Conservation (phyloP, 2,113 vertebrate genomes). For the Actenoides hombroni region DNA sequence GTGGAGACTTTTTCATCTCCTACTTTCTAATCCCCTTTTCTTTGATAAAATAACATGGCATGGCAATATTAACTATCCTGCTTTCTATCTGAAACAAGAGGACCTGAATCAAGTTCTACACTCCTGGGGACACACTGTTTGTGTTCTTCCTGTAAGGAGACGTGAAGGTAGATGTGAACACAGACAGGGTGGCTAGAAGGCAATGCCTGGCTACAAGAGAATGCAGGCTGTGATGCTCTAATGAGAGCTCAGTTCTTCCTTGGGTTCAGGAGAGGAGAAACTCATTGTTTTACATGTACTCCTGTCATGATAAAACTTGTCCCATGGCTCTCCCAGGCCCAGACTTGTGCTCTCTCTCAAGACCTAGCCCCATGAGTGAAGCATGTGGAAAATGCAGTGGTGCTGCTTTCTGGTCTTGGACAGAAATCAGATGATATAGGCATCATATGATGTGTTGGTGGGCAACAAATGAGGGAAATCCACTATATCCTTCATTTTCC, state of each 20-base stretch:
- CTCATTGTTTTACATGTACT: rapidly evolving
- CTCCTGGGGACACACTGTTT: background rate
- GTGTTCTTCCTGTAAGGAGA: background rate
- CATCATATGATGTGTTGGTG: background rate
- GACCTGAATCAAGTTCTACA: background rate
- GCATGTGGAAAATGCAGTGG: background rate
- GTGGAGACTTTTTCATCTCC: background rate
- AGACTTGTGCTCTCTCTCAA: background rate
- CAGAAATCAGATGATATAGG: background rate
- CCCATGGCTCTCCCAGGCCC: background rate
- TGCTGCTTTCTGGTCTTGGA: background rate
- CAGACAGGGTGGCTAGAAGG: background rate
- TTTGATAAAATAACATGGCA: background rate
- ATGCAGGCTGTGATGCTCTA: background rate
- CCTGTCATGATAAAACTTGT: background rate
- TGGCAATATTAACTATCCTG: background rate
- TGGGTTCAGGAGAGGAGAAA: background rate
- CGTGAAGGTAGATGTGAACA: background rate
- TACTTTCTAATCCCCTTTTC: background rate
- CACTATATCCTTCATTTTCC: background rate
- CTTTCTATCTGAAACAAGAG: background rate
- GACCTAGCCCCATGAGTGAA: rapidly evolving
- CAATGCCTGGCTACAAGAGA: background rate
- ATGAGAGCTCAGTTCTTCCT: background rate
- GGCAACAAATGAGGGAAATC: background rate